These are phyloP conservation scores for Eciton burchellii DNA, from an alignment of 1,140 invertebrate genomes.

Conservation along the genomic window DNA sequence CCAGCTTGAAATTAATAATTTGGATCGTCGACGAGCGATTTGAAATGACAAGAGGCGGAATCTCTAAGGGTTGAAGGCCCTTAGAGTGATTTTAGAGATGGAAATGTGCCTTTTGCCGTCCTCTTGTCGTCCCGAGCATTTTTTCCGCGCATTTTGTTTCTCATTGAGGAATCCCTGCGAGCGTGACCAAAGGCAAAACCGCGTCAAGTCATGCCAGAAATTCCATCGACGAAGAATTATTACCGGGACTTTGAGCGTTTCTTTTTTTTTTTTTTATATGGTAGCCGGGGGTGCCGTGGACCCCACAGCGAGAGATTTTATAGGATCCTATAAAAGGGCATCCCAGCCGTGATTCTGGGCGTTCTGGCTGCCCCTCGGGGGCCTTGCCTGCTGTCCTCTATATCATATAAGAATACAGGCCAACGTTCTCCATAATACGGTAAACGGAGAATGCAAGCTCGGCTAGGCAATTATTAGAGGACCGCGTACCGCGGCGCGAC, in stretches of 20 bases:
- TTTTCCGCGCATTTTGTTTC: constrained; percentile 54
- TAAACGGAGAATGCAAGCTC: constrained; percentile 11
- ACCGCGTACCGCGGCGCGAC: background rate
- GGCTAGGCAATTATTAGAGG: constrained; percentile 15
- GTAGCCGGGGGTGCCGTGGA: constrained; percentile 33
- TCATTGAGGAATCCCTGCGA: constrained; percentile 43
- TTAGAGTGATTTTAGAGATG: too few relatives aligned
- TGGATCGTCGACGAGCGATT: too few relatives aligned
- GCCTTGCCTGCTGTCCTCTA: constrained; percentile 43
- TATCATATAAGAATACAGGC: constrained; percentile 33
- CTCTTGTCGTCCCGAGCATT: background rate
- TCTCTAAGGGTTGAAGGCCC: too few relatives aligned
- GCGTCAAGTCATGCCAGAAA: constrained; percentile 55
- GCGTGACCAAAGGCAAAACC: constrained; percentile 44
- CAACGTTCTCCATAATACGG: background rate
- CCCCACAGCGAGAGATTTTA: constrained; percentile 52
- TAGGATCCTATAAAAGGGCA: constrained; percentile 45
- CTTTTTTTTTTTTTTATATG: constrained; percentile 48
- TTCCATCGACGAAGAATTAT: constrained; percentile 46
- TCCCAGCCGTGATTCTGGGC: constrained; percentile 33
- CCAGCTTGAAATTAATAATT: too few relatives aligned
- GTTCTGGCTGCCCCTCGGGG: constrained; percentile 19
- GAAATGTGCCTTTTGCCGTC: constrained; percentile 8
- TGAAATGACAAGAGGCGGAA: background rate
- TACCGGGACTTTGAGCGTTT: constrained; percentile 25